phyloP scores from a whole-genome alignment of 1,140 invertebrate genomes.

The Brachionus koreanus region DNA sequence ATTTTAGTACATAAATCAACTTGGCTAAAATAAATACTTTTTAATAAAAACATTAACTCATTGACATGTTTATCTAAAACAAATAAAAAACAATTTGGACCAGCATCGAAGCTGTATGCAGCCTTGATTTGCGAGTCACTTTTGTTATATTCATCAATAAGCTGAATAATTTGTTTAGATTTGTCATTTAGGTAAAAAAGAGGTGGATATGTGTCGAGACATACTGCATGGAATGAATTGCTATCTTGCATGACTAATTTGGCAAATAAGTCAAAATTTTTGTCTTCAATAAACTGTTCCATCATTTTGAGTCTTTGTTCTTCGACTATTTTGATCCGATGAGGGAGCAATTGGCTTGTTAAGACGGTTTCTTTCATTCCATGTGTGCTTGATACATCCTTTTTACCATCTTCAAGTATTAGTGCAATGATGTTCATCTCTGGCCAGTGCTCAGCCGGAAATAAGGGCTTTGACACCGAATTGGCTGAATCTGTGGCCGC shows the following conservation, averaged over 20 bases:
- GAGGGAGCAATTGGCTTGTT: constrained; percentile 77
- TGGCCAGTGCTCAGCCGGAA: constrained; percentile 75
- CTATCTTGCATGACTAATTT: constrained; percentile 70
- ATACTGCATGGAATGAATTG: constrained; percentile 93
- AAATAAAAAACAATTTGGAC: constrained; percentile 86
- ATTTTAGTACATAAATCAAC: neutral
- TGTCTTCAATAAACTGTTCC: constrained; percentile 70
- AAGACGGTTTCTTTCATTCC: constrained; percentile 81
- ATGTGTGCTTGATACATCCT: constrained; percentile 78
- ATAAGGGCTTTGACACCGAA: constrained; percentile 71
- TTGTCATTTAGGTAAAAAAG: constrained; percentile 83
- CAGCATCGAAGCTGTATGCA: constrained; percentile 95
- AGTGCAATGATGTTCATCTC: constrained; percentile 82
- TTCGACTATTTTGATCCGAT: constrained; percentile 70
- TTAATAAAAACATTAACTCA: neutral
- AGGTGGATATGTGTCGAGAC: constrained; percentile 89
- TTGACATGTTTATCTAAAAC: neutral
- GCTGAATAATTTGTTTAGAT: constrained; percentile 72
- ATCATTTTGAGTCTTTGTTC: constrained; percentile 69
- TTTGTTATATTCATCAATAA: constrained; percentile 79
- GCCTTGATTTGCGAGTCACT: constrained; percentile 60
- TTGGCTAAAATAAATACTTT: neutral
- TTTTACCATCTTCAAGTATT: constrained; percentile 65
- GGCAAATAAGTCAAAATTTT: constrained; percentile 81
- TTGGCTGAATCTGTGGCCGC: constrained; percentile 74